Percentiles rank a stretch among this genome's conserved stretches.
These are phyloP conservation scores for Aegotheles bennettii DNA, from an alignment of 2,113 vertebrate genomes.

Conservation along the genomic window DNA sequence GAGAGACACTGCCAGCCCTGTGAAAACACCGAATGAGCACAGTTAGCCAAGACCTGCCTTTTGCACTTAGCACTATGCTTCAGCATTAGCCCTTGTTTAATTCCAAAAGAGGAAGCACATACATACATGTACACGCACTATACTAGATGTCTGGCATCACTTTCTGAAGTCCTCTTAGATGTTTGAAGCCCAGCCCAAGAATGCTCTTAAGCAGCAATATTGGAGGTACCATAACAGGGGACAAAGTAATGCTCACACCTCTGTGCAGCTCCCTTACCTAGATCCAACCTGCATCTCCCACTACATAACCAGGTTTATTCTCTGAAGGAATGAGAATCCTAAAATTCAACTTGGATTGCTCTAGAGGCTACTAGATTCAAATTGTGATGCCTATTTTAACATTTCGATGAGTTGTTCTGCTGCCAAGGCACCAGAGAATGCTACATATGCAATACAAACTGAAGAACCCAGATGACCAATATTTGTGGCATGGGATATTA, in stretches of 20 bases:
- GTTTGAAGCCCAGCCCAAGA: neutral
- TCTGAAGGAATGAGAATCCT: neutral
- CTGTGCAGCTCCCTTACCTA: neutral
- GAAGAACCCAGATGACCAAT: neutral
- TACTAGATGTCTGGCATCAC: neutral
- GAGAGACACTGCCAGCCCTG: neutral
- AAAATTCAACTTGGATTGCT: neutral
- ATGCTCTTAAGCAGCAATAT: neutral
- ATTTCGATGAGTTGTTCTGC: neutral
- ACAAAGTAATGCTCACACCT: neutral
- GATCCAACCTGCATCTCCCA: neutral
- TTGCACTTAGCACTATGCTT: neutral
- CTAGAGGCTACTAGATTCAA: neutral
- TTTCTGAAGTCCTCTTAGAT: neutral
- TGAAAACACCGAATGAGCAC: neutral
- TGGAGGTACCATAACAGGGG: neutral
- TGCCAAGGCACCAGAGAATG: neutral
- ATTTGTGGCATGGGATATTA: neutral
- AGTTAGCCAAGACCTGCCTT: neutral
- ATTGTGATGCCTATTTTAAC: neutral
- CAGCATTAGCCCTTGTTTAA: neutral
- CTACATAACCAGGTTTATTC: neutral
- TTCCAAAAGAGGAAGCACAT: neutral
- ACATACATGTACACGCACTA: neutral
- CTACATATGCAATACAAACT: neutral